Percentiles rank a stretch among this genome's conserved stretches.
Evolutionary conservation across 2,113 vertebrate species (phyloP).

Genomic region (Cochlearius cochlearius): DNA sequence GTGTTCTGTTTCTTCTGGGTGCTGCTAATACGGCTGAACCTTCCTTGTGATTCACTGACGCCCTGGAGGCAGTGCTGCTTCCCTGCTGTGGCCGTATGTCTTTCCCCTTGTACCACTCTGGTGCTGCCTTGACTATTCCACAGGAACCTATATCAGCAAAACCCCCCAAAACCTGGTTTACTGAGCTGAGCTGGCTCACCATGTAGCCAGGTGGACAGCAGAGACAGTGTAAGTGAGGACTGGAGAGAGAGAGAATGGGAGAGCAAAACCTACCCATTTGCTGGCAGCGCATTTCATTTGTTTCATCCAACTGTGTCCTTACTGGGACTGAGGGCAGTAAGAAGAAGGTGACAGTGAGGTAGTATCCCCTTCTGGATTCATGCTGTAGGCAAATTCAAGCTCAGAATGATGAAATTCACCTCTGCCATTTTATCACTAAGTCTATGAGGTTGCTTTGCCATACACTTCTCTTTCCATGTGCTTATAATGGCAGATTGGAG

Average conservation of each 20-base stretch:
- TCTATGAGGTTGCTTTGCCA: neutral
- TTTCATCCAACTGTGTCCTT: neutral
- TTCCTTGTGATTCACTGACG: neutral
- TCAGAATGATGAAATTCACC: neutral
- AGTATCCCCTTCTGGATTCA: neutral
- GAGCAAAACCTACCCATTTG: neutral
- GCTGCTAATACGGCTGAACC: neutral
- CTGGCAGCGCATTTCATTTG: neutral
- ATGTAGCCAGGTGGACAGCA: neutral
- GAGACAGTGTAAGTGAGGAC: neutral
- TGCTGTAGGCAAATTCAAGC: neutral
- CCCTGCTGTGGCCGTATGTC: neutral
- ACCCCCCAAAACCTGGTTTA: neutral
- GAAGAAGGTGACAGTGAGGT: neutral
- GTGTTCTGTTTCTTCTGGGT: neutral
- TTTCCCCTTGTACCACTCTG: neutral
- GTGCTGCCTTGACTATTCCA: neutral
- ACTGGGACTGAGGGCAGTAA: neutral
- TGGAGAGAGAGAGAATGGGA: neutral
- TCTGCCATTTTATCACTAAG: neutral
- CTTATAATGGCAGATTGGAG: neutral
- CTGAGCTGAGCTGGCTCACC: neutral
- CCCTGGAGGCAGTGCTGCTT: neutral
- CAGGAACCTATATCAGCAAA: neutral
- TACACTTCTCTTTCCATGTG: neutral